Evolutionary conservation across 1,140 invertebrate genomes (phyloP).

Genomic region (Pomacea maculata): DNA sequence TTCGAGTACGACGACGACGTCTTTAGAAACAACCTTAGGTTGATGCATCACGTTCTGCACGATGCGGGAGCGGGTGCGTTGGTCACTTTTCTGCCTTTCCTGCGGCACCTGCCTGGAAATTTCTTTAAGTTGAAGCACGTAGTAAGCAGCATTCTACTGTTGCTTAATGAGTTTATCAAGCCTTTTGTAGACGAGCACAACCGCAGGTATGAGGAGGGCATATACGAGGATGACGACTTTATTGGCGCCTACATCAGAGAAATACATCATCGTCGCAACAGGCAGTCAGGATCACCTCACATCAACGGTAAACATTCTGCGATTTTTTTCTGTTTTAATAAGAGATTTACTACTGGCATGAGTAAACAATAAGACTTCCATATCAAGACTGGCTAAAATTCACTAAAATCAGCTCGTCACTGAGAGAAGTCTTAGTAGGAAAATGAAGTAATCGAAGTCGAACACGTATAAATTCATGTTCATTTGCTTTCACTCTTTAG

Average conservation of each 20-base stretch:
- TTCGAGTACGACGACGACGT: slow-evolving; percentile 66
- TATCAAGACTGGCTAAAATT: no score
- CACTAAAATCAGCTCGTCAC: no score
- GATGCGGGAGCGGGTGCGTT: neutral
- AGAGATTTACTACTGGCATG: no score
- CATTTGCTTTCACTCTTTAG: no score
- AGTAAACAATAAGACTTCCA: no score
- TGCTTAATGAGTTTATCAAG: no score
- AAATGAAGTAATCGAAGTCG: no score
- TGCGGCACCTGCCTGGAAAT: slow-evolving; percentile 31
- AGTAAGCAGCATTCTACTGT: neutral
- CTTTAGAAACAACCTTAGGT: slow-evolving; percentile 19
- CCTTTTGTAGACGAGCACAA: no score
- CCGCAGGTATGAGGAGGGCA: no score
- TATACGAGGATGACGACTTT: slow-evolving; percentile 28
- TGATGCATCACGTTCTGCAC: slow-evolving; percentile 5
- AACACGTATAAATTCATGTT: no score
- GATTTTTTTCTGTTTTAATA: neutral
- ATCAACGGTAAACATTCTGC: neutral
- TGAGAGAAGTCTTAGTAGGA: no score
- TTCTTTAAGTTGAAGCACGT: slow-evolving; percentile 26
- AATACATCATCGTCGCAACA: neutral
- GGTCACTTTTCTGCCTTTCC: slow-evolving; percentile 15
- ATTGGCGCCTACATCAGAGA: slow-evolving; percentile 13
- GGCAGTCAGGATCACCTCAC: neutral